A percentile compares a stretch with the other conserved stretches of the same genome.
These are phyloP conservation scores for Sphenopsis melanotis DNA, from an alignment of 2,797 vertebrate species.

Conservation along the genomic window DNA sequence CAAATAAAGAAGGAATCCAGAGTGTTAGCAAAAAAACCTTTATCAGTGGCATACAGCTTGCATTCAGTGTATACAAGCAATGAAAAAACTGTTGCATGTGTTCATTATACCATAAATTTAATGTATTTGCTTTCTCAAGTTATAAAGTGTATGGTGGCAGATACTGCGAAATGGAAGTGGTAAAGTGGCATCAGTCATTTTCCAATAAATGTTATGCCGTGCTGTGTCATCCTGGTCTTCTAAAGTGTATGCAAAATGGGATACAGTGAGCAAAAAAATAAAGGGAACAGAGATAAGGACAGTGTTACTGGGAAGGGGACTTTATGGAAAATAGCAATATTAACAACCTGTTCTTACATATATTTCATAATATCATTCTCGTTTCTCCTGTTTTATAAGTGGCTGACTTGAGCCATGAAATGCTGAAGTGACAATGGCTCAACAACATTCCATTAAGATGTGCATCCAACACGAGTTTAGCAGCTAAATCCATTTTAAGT, in stretches of 20 bases:
- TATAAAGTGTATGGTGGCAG: not conserved
- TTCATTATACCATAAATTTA: not conserved
- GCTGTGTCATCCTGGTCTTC: not conserved
- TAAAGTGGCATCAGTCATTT: not conserved
- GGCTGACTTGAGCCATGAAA: rapidly evolving
- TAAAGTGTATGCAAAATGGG: not conserved
- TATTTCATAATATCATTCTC: not conserved
- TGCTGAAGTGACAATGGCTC: not conserved
- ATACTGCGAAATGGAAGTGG: not conserved
- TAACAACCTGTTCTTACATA: not conserved
- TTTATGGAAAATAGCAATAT: not conserved
- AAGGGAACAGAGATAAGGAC: not conserved
- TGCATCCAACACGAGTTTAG: not conserved
- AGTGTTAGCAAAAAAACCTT: not conserved
- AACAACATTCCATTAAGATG: not conserved
- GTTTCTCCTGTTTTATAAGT: not conserved
- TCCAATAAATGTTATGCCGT: not conserved
- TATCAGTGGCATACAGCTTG: not conserved
- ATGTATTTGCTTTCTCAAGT: not conserved
- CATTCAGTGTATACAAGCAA: not conserved
- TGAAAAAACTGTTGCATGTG: not conserved
- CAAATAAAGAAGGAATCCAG: not conserved
- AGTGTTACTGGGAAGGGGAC: rapidly evolving
- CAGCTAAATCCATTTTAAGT: not conserved
- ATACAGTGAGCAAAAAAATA: not conserved